A percentile compares a stretch with the other conserved stretches of the same genome.
These are phyloP conservation scores for Entelurus aequoreus DNA, from an alignment of 2,113 vertebrate genomes.

Conservation along the genomic window DNA sequence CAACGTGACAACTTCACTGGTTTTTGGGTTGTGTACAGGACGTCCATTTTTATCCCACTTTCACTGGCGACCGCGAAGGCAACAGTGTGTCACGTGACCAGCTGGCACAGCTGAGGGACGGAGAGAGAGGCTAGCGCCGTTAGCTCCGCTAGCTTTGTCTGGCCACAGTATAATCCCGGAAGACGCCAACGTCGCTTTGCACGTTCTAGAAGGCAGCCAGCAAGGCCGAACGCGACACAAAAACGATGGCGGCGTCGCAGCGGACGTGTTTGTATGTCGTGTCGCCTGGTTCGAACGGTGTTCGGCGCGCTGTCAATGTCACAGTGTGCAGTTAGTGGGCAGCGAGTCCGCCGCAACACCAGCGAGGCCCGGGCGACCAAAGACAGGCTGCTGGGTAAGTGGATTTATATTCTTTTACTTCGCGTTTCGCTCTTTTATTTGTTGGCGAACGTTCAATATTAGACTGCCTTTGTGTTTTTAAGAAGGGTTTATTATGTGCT, in stretches of 20 bases:
- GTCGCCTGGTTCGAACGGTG: not conserved
- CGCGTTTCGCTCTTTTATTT: not conserved
- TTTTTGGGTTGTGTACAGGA: not conserved
- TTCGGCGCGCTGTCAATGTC: conserved; percentile 48
- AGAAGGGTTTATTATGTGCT: not conserved
- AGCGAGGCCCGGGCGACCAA: conserved; percentile 47
- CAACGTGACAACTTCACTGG: too few relatives aligned
- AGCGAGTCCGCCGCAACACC: conserved; percentile 11
- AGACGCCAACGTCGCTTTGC: conserved; percentile 1
- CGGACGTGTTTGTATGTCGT: conserved; percentile 8
- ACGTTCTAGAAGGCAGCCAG: not conserved
- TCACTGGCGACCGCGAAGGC: conserved; percentile 23
- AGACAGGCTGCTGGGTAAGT: conserved; percentile 57
- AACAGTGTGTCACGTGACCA: conserved; percentile 53
- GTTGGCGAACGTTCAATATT: too few relatives aligned
- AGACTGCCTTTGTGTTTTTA: not conserved
- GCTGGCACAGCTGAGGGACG: conserved; percentile 57
- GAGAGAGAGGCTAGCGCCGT: conserved; percentile 37
- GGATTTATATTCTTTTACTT: conserved; percentile 11
- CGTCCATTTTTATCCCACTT: not conserved
- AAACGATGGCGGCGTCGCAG: conserved; percentile 43
- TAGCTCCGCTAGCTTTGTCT: conserved; percentile 53
- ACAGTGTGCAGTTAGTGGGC: conserved; percentile 43
- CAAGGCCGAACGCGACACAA: not conserved
- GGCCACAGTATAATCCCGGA: conserved; percentile 18